These are phyloP conservation scores for Acronicta aceris DNA, from an alignment of 2,888 invertebrate species.

Conservation along the genomic window DNA sequence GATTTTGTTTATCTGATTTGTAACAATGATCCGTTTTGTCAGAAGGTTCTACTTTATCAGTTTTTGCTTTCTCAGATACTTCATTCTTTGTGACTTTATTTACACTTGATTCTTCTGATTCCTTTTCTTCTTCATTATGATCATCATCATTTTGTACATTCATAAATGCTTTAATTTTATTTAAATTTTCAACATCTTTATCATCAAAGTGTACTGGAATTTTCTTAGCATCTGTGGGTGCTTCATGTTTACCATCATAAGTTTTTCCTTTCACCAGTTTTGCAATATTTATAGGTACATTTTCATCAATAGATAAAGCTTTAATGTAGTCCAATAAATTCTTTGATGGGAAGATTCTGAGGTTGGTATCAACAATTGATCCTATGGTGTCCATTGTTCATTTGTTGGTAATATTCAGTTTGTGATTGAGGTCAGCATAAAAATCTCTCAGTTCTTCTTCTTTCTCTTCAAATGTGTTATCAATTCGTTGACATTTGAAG, in stretches of 20 bases:
- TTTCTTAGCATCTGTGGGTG: conserved; percentile 49
- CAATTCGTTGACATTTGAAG: conserved; percentile 93
- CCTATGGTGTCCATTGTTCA: conserved; percentile 87
- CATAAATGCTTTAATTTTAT: conserved; percentile 65
- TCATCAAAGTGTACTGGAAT: conserved; percentile 62
- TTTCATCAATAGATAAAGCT: conserved; percentile 78
- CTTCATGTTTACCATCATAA: conserved; percentile 48
- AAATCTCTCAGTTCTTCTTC: conserved; percentile 93
- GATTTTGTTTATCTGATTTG: conserved; percentile 37
- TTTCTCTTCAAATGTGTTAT: conserved; percentile 93
- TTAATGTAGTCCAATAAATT: conserved; percentile 88
- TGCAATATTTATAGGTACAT: conserved; percentile 88
- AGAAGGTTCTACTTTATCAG: conserved; percentile 23
- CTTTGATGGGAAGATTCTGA: conserved; percentile 91
- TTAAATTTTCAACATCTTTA: conserved; percentile 71
- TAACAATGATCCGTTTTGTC: conserved; percentile 31
- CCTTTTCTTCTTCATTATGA: conserved; percentile 33
- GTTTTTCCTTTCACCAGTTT: conserved; percentile 66
- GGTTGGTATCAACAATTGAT: conserved; percentile 90
- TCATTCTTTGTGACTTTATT: conserved; percentile 31
- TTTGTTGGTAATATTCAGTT: conserved; percentile 90
- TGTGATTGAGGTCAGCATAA: conserved; percentile 93
- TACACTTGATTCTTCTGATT: conserved; percentile 22
- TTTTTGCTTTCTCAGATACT: conserved; percentile 29
- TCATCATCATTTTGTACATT: conserved; percentile 27